Evolutionary conservation across 2,113 vertebrate genomes (phyloP).

Genomic region (Mustela lutreola): DNA sequence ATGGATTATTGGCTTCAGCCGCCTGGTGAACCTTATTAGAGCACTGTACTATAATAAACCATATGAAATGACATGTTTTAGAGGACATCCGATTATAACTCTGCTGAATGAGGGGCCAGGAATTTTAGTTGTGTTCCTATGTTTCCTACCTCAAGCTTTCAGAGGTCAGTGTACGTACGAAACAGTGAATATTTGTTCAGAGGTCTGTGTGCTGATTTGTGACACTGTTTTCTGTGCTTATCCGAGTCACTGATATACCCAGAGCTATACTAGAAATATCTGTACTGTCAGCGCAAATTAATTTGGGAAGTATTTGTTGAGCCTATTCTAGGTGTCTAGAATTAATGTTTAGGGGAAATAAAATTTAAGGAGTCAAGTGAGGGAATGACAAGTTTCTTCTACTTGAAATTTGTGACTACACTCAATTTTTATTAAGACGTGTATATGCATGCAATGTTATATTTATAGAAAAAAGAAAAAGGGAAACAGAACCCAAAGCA

Average conservation of each 20-base stretch:
- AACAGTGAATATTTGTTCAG: not conserved
- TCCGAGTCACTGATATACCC: not conserved
- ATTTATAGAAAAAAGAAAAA: not conserved
- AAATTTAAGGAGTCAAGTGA: not conserved
- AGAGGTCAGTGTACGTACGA: not conserved
- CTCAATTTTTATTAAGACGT: not conserved
- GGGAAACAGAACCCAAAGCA: not conserved
- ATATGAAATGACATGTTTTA: not conserved
- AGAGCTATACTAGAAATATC: not conserved
- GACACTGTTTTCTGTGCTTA: not conserved
- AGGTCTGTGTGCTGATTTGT: not conserved
- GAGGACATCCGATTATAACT: not conserved
- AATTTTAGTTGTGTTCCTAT: not conserved
- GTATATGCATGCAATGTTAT: not conserved
- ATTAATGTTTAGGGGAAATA: not conserved
- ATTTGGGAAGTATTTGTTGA: conserved; percentile 17
- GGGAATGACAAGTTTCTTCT: not conserved
- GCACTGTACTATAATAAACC: not conserved
- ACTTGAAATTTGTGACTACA: conserved; percentile 28
- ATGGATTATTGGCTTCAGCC: not conserved
- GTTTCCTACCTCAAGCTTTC: not conserved
- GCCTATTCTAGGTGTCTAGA: not conserved
- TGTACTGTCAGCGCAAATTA: not conserved
- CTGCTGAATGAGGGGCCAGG: not conserved
- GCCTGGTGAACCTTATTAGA: not conserved